Evolutionary conservation across 2,888 invertebrate species (phyloP), one percentile per base, ranked within the genome.

Genomic region (Oligia fasciuncula): DNA sequence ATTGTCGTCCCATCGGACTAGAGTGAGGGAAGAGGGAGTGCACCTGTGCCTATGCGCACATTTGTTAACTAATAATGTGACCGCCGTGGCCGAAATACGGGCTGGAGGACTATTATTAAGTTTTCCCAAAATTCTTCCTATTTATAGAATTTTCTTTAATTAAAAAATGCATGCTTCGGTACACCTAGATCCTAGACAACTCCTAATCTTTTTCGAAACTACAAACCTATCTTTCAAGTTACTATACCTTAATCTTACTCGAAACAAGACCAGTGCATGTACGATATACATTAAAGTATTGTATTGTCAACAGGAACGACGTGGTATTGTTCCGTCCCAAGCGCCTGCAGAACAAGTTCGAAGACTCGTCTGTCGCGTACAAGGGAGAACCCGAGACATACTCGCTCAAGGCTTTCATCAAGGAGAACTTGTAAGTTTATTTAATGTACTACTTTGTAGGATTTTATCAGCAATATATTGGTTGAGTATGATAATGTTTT

Each of bases 291-390:
- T 75, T 23, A 8, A 17, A 54, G 0, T 19, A 51, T 60, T 17
- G 6, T 67, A 65, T 88, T 84, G 73, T 80, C 23, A 80, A 87
- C 95, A 99, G 98, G 92, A 98, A 99, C 95, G 97, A 98, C 87
- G 97, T 99, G 89, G 98, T 99, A 62, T 96, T 99, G 77, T 99
- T 98, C 97, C 98, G 99, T 89, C 99, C 99, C 65, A 98, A 98
- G 92, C 97, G 98, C 87, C 97, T 99, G 89, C 97, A 98, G 88
- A 99, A 98, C 97, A 99, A 99, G 97, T 99, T 99, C 94, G 99
- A 99, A 95, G 97, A 98, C 4, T 97, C 97, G 76, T 97, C 97
- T 54, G 97, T 98, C 70, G 97, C 97, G 76, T 99, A 98, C 96
- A 97, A 98, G 75, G 99, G 98, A 68, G 97, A 97, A 89, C 97